These are phyloP conservation scores for Drosophila takahashii DNA, from an alignment of 1,140 invertebrate species.

Conservation along the genomic window DNA sequence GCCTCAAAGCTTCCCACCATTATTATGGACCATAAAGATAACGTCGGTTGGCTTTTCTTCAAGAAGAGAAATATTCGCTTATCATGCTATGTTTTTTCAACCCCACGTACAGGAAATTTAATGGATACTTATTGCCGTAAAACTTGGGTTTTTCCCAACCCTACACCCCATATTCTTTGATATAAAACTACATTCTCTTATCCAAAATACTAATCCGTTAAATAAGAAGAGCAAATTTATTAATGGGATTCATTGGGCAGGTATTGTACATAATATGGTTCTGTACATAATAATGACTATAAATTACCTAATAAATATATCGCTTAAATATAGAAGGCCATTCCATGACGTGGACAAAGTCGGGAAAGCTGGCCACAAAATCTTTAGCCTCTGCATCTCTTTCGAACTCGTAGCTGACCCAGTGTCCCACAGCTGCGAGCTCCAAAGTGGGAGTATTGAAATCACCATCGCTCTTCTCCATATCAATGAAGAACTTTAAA, in stretches of 20 bases:
- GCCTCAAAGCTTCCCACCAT: neutral
- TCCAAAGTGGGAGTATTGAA: slow-evolving; percentile 51
- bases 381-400: slow-evolving; percentile 28
- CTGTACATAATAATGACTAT: slow-evolving; percentile 2
- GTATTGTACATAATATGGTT: too few relatives aligned
- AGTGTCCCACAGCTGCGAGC: slow-evolving; percentile 45
- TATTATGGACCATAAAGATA: slow-evolving; percentile 9
- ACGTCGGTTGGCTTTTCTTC: neutral
- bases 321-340: slow-evolving; percentile 54
- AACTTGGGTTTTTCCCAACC: too few relatives aligned
- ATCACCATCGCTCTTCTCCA: slow-evolving; percentile 84
- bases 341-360: slow-evolving; percentile 46
- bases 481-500: slow-evolving; percentile 87
- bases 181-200: neutral
- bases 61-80: neutral
- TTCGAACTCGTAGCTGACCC: slow-evolving; percentile 19
- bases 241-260: neutral
- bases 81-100: neutral
- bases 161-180: neutral
- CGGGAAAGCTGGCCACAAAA: slow-evolving; percentile 32
- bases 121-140: too few relatives aligned
- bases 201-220: neutral
- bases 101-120: neutral
- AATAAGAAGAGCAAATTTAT: neutral
- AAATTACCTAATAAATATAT: slow-evolving; percentile 28